These are phyloP conservation scores for Drosophila neotestacea DNA, from an alignment of 2,888 invertebrate species.

Conservation along the genomic window DNA sequence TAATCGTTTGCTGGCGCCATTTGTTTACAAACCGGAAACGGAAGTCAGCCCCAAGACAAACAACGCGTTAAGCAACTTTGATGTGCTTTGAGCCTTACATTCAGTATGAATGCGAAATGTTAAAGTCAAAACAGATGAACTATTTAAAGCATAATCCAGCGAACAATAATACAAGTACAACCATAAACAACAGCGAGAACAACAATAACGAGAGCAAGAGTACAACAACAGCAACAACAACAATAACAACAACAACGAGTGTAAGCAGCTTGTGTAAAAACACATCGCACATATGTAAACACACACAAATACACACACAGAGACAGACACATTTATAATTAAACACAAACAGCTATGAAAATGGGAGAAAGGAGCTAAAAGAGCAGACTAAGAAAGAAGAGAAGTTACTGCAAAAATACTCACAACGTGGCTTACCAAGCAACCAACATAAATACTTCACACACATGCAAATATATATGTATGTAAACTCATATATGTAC, in stretches of 20 bases:
- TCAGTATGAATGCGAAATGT: neutral
- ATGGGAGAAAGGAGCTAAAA: conserved; percentile 15
- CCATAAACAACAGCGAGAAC: conserved; percentile 10
- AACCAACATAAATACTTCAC: conserved; percentile 1
- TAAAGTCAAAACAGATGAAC: conserved; percentile 10
- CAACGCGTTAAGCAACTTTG: conserved; percentile 34
- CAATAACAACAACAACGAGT: conserved; percentile 11
- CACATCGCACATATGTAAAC: conserved; percentile 56
- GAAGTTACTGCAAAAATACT: conserved; percentile 29
- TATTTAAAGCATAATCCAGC: conserved; percentile 33
- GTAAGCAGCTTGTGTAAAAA: conserved; percentile 62
- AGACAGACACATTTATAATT: conserved; percentile 62
- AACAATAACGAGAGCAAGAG: neutral
- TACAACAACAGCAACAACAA: neutral
- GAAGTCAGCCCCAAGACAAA: conserved; percentile 69
- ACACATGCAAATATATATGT: neutral
- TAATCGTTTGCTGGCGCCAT: conserved; percentile 75
- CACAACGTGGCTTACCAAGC: conserved; percentile 28
- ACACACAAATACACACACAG: conserved; percentile 17
- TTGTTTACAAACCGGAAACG: conserved; percentile 76
- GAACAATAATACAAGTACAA: conserved; percentile 17
- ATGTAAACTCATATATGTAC: neutral
- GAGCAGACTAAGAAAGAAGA: conserved; percentile 1
- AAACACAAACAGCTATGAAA: conserved; percentile 67
- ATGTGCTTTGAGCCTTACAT: neutral